Evolutionary conservation across 2,797 vertebrate species (phyloP).

Genomic region (Amniataba percoides): DNA sequence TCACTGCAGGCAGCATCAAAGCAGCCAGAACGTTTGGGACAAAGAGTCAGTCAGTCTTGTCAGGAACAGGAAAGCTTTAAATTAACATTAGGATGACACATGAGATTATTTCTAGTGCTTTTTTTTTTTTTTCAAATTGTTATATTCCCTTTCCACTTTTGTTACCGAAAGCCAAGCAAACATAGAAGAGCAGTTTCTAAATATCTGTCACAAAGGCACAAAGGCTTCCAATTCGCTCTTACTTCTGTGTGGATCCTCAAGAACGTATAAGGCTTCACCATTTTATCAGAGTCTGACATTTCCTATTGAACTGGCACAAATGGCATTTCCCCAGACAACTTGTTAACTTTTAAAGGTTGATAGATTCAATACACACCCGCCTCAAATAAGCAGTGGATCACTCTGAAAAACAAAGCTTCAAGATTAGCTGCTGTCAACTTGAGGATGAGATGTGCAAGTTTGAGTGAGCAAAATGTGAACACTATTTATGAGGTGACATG

Average conservation of each 20-base stretch:
- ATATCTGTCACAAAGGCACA: constrained; percentile 61
- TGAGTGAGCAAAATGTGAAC: constrained; percentile 73
- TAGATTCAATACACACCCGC: constrained; percentile 83
- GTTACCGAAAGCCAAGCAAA: constrained; percentile 37
- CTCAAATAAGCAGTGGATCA: constrained; percentile 84
- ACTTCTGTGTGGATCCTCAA: constrained; percentile 63
- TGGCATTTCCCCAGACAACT: constrained; percentile 90
- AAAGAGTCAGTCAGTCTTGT: constrained; percentile 35
- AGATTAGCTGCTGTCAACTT: constrained; percentile 87
- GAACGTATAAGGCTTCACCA: constrained; percentile 77
- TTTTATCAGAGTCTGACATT: constrained; percentile 88
- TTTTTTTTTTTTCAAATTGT: constrained; percentile 21
- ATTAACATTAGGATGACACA: constrained; percentile 48
- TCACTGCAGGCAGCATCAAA: constrained; percentile 27
- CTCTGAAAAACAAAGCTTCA: constrained; percentile 82
- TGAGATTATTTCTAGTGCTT: constrained; percentile 31
- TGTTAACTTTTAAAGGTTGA: constrained; percentile 94
- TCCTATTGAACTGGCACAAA: constrained; percentile 89
- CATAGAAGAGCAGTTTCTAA: constrained; percentile 41
- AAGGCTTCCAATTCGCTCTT: constrained; percentile 55
- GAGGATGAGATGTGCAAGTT: constrained; percentile 77
- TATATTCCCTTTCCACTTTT: constrained; percentile 31
- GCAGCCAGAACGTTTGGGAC: constrained; percentile 15
- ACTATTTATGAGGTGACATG: constrained; percentile 70
- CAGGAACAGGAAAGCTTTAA: constrained; percentile 35